phyloP scores from a whole-genome alignment of 2,888 invertebrate species.

The Spatulosminthurus flaviceps region DNA sequence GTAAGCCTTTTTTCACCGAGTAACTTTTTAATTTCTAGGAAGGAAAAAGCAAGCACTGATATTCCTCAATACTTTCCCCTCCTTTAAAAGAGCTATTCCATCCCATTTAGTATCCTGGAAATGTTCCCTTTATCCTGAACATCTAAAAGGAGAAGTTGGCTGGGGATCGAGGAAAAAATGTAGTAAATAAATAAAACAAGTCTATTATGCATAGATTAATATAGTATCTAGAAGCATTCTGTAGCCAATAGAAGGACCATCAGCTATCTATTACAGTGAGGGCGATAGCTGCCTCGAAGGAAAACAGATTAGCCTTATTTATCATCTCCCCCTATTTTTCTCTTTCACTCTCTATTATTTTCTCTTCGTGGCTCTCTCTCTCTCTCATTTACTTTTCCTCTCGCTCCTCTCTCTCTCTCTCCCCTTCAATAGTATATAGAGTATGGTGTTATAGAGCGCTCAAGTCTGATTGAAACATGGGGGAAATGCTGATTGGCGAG shows the following conservation, averaged over 20 bases:
- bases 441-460: not conserved
- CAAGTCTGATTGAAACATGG: conserved; percentile 23
- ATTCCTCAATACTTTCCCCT: conserved; percentile 7
- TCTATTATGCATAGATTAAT: no score
- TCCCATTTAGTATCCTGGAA: no score
- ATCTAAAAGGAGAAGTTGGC: no score
- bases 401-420: conserved; percentile 5
- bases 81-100: not conserved
- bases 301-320: conserved; percentile 27
- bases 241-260: no score
- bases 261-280: conserved; percentile 1
- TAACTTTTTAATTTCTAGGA: no score
- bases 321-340: conserved; percentile 22
- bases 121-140: no score
- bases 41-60: no score
- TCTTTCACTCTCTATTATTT: conserved; percentile 3
- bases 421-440: not conserved
- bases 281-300: conserved; percentile 2
- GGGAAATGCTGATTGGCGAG: conserved; percentile 25
- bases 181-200: no score
- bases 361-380: not conserved
- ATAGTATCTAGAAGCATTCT: no score
- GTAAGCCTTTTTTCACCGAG: no score
- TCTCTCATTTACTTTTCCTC: not conserved
- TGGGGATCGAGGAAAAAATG: no score